Base-by-base conservation (phyloP, 2,113 vertebrate genomes). In the Atractosteus spatula region DNA sequence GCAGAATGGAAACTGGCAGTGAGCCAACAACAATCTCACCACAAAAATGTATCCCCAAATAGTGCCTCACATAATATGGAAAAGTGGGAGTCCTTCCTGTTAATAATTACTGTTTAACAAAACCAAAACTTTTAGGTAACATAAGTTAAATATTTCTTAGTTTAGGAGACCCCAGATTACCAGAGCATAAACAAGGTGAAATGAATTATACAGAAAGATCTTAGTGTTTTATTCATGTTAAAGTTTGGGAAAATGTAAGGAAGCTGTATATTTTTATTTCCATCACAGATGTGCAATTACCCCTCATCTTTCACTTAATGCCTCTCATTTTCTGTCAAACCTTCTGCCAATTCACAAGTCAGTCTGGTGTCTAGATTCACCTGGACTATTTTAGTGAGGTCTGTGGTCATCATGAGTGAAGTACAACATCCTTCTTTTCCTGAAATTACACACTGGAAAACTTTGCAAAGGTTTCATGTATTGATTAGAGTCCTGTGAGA, bases 71-170 rank as follows among this genome's bases (percentile, higher is more conserved):
- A 84, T 89, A 90, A 91, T 90, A 87, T 82, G 86, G 83, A 88
- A 92, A 90, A 89, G 80, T 77, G 78, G 84, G 85, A 93, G 76
- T 84, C 82, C 85, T 89, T 90, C 84, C 89, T 90, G 86, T 87
- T 86, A 83, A 87, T 92, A 93, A 94, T 88, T 90, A 81, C 78
- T 82, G 78, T 83, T 86, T 85, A 87, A 87, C 85, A 78, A 80
- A 84, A 74, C 61, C 74, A 78, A 75, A 79, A 82, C 68, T 79
- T 56, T 72, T 79, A 68, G 76, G 78, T 73, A 70, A 76, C 74
- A 57, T 71, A 78, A 83, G 80, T 85, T 64, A 81, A 84, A 81
- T 72, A 74, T 69, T 69, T 81, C 74, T 76, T 76, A 74, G 78
- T 74, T 71, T 66, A 72, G 68, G 57, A 77, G 71, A 81, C 75